phyloP scores from a whole-genome alignment of 2,113 vertebrate genomes.

The Dasypus novemcinctus region DNA sequence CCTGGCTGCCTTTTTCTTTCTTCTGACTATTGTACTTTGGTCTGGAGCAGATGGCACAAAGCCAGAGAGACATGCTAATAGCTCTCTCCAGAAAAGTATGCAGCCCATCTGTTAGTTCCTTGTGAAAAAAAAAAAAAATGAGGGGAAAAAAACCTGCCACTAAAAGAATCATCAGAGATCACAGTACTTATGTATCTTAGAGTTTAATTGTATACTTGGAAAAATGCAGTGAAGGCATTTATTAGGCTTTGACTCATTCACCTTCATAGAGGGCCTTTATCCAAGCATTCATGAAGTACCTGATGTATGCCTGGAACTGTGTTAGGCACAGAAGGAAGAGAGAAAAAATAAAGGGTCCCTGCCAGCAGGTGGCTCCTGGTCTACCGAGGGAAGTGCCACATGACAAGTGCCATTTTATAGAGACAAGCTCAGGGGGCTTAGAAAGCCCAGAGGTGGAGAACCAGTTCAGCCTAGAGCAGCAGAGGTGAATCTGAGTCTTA shows the following conservation, averaged over 20 bases:
- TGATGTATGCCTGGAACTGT: not conserved
- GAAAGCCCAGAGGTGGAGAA: not conserved
- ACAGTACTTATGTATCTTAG: no score
- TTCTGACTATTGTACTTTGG: slow-evolving; percentile 53
- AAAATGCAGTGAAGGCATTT: no score
- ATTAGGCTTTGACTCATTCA: no score
- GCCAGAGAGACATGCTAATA: slow-evolving; percentile 72
- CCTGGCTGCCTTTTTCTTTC: not conserved
- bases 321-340: not conserved
- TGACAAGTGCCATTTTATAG: not conserved
- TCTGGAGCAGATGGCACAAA: slow-evolving; percentile 71
- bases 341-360: not conserved
- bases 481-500: not conserved
- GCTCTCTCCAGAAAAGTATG: slow-evolving; percentile 67
- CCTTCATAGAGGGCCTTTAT: not conserved
- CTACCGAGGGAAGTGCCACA: not conserved
- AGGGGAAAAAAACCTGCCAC: not conserved
- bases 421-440: not conserved
- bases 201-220: no score
- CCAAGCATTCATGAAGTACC: not conserved
- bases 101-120: slow-evolving; percentile 70
- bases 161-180: no score
- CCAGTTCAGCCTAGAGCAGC: not conserved
- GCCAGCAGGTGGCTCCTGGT: not conserved
- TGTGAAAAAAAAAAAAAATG: not conserved